Conservation (phyloP, 2,797 vertebrate genomes). For the Sebastolobus alascanus region DNA sequence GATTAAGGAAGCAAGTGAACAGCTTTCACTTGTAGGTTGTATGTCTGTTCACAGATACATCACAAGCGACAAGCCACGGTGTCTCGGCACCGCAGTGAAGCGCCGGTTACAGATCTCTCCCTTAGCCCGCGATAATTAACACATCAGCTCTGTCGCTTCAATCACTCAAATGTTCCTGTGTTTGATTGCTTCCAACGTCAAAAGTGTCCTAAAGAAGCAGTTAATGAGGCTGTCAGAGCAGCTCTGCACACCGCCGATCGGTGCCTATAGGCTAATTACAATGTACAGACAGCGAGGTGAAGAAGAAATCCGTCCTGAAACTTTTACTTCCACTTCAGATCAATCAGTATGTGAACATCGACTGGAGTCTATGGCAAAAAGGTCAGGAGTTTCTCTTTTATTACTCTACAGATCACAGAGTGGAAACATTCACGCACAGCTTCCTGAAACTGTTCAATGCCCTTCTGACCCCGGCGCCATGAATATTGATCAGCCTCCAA, state of each 20-base stretch:
- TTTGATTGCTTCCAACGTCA: conserved; percentile 20
- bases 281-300: not conserved
- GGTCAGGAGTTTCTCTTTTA: not conserved
- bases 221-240: conserved; percentile 20
- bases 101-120: not conserved
- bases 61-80: not conserved
- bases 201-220: conserved; percentile 15
- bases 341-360: not conserved
- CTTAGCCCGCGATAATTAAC: conserved; percentile 7
- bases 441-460: not conserved
- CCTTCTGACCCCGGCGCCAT: not conserved
- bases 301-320: not conserved
- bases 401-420: not conserved
- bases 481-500: conserved; percentile 16
- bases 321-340: not conserved
- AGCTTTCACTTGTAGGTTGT: not conserved
- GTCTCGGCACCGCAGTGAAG: not conserved
- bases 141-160: not conserved
- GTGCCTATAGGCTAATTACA: conserved; percentile 2
- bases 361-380: not conserved
- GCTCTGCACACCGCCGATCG: not conserved
- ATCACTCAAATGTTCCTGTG: conserved; percentile 36
- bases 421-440: not conserved
- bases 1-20: not conserved
- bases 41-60: not conserved